Base-by-base conservation (phyloP, 2,888 invertebrate genomes). In the Sinohyriopsis cumingii region DNA sequence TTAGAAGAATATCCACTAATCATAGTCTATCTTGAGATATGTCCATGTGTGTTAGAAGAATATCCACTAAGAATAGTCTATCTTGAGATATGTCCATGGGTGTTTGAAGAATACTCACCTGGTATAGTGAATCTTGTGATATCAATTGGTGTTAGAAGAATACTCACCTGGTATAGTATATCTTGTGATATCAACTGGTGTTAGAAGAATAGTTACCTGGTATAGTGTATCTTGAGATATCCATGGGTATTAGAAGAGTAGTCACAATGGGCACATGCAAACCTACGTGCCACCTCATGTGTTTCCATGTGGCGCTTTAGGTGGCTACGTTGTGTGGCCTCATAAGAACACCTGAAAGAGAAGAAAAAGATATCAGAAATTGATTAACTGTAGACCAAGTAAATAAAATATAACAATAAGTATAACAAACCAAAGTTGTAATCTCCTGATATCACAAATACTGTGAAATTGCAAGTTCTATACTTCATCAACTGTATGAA, bases 211-310 rank as follows among this genome's bases (percentile, higher is more conserved):
- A 33, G 54, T 25, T 56, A 77, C 64, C 86, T 83, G 5, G 87
- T 84, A 76, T 89, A 87, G 76, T 90, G 90, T 54, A 89, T 86
- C 76, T 88, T 89, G 79, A 90, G 85, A 72, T 86, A 88, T 53
- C 87, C 88, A 6, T 86, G 68, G 0, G 89, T 89, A 76, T 89
- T 89, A 59, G 90, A 82, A 0, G 89, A 88, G 76, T 84, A 90
- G 71, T 88, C 84, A 75, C 90, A 90, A 68, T 86, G 84, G 54
- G 82, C 79, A 72, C 90, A 90, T 9, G 79, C 75, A 68, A 80
- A 89, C n/a, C 84, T 80, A 76, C 87, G 88, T 53, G 86, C 68
- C 20, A 89, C 77, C 55, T 87, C 80, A 74, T 90, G 89, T 0
- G 87, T 89, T 76, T 89, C 87, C 85, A 89, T 84, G 76, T 89